Conservation (phyloP, 2,888 invertebrate genomes). For the Timema podura region DNA sequence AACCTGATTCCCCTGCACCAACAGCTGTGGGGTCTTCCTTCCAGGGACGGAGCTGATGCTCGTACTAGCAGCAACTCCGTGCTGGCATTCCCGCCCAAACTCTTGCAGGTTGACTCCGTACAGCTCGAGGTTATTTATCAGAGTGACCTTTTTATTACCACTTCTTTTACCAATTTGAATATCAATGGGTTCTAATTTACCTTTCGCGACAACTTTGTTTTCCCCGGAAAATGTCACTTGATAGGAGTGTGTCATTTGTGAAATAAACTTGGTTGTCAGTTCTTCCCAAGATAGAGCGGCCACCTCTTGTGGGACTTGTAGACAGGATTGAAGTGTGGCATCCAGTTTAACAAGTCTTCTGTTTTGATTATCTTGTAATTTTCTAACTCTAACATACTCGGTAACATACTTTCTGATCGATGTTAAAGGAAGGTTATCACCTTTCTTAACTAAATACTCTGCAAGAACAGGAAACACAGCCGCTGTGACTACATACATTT, state of each 20-base stretch:
- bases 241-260: slow-evolving; percentile 68
- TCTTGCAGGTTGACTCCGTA: slow-evolving; percentile 78
- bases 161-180: slow-evolving; percentile 73
- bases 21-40: slow-evolving; percentile 68
- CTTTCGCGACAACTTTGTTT: slow-evolving; percentile 49
- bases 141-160: slow-evolving; percentile 87
- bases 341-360: slow-evolving; percentile 55
- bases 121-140: slow-evolving; percentile 82
- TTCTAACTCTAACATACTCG: slow-evolving; percentile 65
- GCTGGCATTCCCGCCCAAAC: slow-evolving; percentile 78
- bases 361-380: slow-evolving; percentile 50
- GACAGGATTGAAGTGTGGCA: slow-evolving; percentile 48
- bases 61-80: slow-evolving; percentile 82
- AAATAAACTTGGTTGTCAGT: slow-evolving; percentile 58
- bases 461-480: slow-evolving; percentile 60
- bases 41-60: slow-evolving; percentile 70
- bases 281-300: slow-evolving; percentile 64
- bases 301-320: slow-evolving; percentile 44
- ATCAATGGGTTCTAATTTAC: slow-evolving; percentile 70
- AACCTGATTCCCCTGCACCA: slow-evolving; percentile 90
- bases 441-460: slow-evolving; percentile 56
- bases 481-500: slow-evolving; percentile 66
- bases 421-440: slow-evolving; percentile 56
- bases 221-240: slow-evolving; percentile 48
- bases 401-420: slow-evolving; percentile 65